Evolutionary conservation across 2,113 vertebrate species (phyloP), one percentile per base, ranked within the genome.

Genomic region (Zosterops borbonicus): DNA sequence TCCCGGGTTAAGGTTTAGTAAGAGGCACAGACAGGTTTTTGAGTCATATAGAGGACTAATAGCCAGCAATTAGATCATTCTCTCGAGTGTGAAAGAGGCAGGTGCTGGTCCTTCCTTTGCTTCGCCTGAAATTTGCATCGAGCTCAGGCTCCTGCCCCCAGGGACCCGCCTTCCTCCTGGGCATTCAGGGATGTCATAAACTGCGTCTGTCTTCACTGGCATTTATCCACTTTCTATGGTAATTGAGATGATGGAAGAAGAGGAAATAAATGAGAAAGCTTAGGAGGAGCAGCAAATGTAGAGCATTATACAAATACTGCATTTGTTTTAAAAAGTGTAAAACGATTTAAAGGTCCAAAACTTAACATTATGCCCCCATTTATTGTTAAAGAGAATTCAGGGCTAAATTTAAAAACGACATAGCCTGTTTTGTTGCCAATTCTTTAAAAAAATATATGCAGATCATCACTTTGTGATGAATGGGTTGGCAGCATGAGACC

Each of bases 21-120:
- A 68, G 28, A 89, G 44, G 42, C 37, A 65, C 41, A 79, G 65
- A 6, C 58, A 88, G n/a, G 24, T 27, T 93, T 90, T 47, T 62
- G 58, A 83, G 46, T 64, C 47, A 46, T 10, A 17, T 0, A 60
- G 50, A 65, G 35, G 46, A 55, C 46, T 67, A 83, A 92, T 8
- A 77, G 59, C 59, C 88, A 97, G 59, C 79, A 86, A 90, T 93
- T 69, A 93, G 88, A 74, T 86, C 79, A 59, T 67, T 79, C 79
- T 86, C 79, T 94, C 1, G 5, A 83, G 88, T 42, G 68, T 94
- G 87, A 89, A 92, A 35, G 60, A 76, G 35, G 41, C 95, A 95
- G 88, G 83, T 93, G 88, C 92, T 74, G 67, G 19, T 93, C 16
- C 71, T 33, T 88, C 63, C 67, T 73, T 63, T 73, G 35, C 64